phyloP scores from a whole-genome alignment of 2,888 invertebrate species.

The Empis livida region DNA sequence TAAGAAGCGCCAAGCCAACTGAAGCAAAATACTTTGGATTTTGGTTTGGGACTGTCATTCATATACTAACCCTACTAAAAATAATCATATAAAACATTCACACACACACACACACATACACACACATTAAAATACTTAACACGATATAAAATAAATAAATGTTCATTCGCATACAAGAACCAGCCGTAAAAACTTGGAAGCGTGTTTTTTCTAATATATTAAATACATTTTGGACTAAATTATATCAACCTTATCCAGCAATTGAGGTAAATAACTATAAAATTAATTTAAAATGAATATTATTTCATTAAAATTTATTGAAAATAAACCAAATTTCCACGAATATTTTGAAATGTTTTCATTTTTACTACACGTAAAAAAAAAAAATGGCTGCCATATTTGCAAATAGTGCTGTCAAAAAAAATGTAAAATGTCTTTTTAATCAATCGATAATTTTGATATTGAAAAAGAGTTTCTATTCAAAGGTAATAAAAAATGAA shows the following conservation, averaged over 20 bases:
- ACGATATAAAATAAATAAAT: conserved; percentile 22
- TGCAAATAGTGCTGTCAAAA: conserved; percentile 9
- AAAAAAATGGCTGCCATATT: conserved; percentile 9
- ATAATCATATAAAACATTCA: conserved; percentile 7
- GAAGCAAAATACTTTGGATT: too few species aligned
- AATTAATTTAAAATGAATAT: too few species aligned
- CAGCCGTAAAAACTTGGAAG: conserved; percentile 57
- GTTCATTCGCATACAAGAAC: conserved; percentile 44
- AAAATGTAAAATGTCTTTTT: conserved; percentile 4
- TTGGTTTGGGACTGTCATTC: neutral
- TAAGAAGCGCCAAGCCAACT: too few species aligned
- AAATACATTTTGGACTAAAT: conserved; percentile 48
- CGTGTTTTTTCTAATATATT: conserved; percentile 44
- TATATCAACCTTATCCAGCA: conserved; percentile 29
- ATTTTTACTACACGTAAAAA: too few species aligned
- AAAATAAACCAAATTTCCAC: too few species aligned
- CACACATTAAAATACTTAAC: conserved; percentile 8
- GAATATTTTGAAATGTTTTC: too few species aligned
- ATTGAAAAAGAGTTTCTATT: too few species aligned
- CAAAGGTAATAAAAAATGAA: too few species aligned
- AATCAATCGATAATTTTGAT: too few species aligned
- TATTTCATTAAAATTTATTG: too few species aligned
- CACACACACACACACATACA: neutral
- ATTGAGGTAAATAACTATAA: conserved; percentile 22
- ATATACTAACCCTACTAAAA: conserved; percentile 7